Conservation (phyloP, 2,113 vertebrate species). For the Desmodus rotundus region DNA sequence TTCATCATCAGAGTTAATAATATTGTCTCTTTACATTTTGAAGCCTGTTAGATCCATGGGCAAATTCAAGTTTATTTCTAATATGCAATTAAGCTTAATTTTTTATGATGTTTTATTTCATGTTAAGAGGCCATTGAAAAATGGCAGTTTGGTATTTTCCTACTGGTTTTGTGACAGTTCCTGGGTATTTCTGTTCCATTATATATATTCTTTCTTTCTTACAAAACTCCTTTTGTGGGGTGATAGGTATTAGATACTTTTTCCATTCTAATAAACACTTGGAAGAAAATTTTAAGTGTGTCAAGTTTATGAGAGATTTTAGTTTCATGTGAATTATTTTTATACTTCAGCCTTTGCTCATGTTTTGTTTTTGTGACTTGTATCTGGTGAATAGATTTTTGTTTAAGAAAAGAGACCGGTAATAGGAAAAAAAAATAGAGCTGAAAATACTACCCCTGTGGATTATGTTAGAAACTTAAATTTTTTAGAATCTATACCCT, state of each 20-base stretch:
- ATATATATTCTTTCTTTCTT: neutral
- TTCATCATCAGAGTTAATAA: neutral
- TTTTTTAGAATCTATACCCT: neutral
- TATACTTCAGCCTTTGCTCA: neutral
- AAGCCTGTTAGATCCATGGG: neutral
- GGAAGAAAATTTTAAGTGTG: neutral
- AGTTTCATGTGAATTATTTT: neutral
- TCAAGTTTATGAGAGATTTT: neutral
- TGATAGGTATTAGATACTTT: neutral
- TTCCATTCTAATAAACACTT: neutral
- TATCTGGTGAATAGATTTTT: neutral
- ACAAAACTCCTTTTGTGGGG: neutral
- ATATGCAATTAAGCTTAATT: neutral
- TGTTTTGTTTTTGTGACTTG: neutral
- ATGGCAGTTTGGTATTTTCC: neutral
- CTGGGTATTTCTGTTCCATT: neutral
- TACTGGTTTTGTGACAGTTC: neutral
- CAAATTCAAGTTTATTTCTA: neutral
- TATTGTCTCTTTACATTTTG: neutral
- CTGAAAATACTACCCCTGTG: neutral
- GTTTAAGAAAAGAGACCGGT: neutral
- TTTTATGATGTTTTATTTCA: neutral
- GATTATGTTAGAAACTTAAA: neutral
- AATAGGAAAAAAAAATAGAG: neutral
- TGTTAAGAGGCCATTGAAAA: neutral